phyloP scores from a whole-genome alignment of 2,113 vertebrate species.

The Capra hircus region DNA sequence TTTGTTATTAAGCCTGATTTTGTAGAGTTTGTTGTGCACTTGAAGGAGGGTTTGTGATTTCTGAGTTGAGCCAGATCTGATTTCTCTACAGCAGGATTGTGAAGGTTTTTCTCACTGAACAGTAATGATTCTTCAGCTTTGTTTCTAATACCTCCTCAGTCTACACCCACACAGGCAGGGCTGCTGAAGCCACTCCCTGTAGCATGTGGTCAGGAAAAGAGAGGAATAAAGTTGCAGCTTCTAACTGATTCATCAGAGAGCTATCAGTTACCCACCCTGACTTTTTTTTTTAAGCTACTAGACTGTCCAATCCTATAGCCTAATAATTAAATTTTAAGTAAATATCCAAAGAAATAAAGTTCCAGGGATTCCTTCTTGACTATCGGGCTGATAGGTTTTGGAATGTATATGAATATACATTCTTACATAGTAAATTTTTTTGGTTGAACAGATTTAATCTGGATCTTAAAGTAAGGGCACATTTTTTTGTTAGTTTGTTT shows the following conservation, averaged over 20 bases:
- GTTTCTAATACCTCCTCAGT: slow-evolving; percentile 48
- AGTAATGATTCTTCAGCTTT: not conserved
- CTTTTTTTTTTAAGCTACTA: not conserved
- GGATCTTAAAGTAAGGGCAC: not conserved
- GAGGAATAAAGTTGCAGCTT: slow-evolving; percentile 28
- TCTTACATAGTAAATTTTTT: not conserved
- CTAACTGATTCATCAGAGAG: slow-evolving; percentile 65
- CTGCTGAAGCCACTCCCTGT: not conserved
- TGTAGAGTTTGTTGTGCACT: not conserved
- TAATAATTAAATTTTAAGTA: slow-evolving; percentile 50
- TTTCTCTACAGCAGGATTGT: not conserved
- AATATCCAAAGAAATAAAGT: not conserved
- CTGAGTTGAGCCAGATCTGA: not conserved
- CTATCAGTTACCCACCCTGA: slow-evolving; percentile 43
- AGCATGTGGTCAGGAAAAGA: slow-evolving; percentile 63
- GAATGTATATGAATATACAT: not conserved
- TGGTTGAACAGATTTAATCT: not conserved
- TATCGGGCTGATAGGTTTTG: not conserved
- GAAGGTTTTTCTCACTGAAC: not conserved
- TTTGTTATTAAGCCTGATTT: not conserved
- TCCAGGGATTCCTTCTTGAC: not conserved
- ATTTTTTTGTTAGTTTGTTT: not conserved
- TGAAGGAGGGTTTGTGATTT: not conserved
- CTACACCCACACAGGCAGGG: not conserved
- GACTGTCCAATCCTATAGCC: not conserved